Evolutionary conservation across 2,113 vertebrate genomes (phyloP).

Genomic region (Petaurus breviceps): DNA sequence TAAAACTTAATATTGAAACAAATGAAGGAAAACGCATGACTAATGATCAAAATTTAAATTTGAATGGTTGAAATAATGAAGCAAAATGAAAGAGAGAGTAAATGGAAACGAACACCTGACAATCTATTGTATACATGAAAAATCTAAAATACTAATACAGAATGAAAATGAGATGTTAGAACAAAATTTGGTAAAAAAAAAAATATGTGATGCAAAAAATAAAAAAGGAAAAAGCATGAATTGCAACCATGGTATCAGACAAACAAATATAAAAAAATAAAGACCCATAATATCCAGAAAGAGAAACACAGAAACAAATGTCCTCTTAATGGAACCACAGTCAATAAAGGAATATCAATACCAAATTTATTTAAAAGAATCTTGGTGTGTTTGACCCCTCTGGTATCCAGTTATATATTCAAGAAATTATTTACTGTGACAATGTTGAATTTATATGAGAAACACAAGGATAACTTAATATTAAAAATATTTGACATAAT

Average conservation of each 20-base stretch:
- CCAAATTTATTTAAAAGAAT: not conserved
- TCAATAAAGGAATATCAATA: not conserved
- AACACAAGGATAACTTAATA: not conserved
- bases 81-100: not conserved
- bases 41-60: not conserved
- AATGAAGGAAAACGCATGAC: not conserved
- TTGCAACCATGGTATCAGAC: not conserved
- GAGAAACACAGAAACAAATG: not conserved
- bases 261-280: not conserved
- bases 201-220: not conserved
- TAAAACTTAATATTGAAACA: not conserved
- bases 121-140: not conserved
- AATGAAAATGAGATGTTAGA: not conserved
- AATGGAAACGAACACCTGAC: not conserved
- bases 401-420: not conserved
- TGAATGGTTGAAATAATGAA: not conserved
- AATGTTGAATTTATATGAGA: not conserved
- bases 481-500: not conserved
- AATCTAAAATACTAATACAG: not conserved
- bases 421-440: not conserved
- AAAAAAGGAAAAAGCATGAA: not conserved
- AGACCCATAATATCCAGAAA: not conserved
- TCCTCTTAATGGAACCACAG: not conserved
- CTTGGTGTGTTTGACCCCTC: not conserved
- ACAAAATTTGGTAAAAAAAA: not conserved